Evolutionary conservation across 2,888 invertebrate species (phyloP).

Genomic region (Agonopterix alstromeriana): DNA sequence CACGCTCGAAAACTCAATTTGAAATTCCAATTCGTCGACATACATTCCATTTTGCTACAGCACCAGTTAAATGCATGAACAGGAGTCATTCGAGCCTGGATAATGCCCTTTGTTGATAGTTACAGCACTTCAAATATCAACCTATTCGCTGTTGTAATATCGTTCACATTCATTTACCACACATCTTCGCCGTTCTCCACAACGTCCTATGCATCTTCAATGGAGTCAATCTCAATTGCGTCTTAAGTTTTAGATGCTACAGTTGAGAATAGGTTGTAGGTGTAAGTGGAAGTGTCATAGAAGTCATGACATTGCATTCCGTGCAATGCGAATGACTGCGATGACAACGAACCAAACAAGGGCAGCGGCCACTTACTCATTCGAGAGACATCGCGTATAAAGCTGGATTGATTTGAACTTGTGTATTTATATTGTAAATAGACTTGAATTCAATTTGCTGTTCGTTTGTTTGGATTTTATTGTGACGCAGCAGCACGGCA

Average conservation of each 20-base stretch:
- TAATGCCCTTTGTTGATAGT: slow-evolving; percentile 47
- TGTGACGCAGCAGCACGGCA: too few species aligned
- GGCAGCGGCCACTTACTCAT: slow-evolving; percentile 53
- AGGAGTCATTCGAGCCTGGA: slow-evolving; percentile 41
- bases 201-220: slow-evolving; percentile 17
- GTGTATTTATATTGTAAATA: too few species aligned
- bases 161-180: slow-evolving; percentile 38
- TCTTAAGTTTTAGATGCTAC: neutral
- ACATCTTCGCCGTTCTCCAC: neutral
- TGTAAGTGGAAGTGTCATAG: slow-evolving; percentile 27
- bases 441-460: too few species aligned
- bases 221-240: slow-evolving; percentile 5
- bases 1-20: slow-evolving; percentile 15
- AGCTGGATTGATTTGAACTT: slow-evolving; percentile 4
- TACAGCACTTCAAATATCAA: slow-evolving; percentile 39
- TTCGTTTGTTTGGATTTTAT: too few species aligned
- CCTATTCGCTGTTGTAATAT: slow-evolving; percentile 41
- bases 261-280: slow-evolving; percentile 16
- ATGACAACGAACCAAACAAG: slow-evolving; percentile 72
- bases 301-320: slow-evolving; percentile 69
- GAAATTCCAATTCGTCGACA: slow-evolving; percentile 14
- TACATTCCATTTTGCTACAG: slow-evolving; percentile 27
- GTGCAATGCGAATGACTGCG: slow-evolving; percentile 64
- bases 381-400: slow-evolving; percentile 32
- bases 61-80: slow-evolving; percentile 21